A percentile compares a stretch with the other conserved stretches of the same genome.
phyloP scores from a whole-genome alignment of 1,140 invertebrate species.

The Spodoptera litura region DNA sequence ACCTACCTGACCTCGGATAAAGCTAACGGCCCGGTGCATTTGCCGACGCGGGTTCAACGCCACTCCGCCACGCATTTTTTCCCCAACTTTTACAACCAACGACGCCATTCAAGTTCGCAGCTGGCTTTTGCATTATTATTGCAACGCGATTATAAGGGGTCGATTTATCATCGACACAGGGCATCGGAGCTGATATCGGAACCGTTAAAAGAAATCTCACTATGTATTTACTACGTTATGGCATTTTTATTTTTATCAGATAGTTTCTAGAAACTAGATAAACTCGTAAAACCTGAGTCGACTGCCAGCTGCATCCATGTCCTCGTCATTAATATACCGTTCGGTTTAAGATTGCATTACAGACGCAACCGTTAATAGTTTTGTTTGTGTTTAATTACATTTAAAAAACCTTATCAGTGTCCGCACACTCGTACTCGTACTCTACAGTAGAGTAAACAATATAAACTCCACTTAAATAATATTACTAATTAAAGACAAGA shows the following conservation, averaged over 20 bases:
- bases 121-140: conserved; percentile 27
- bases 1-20: conserved; percentile 77
- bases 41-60: conserved; percentile 73
- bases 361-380: no score
- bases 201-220: neutral
- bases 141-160: conserved; percentile 38
- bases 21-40: conserved; percentile 78
- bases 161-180: conserved; percentile 31
- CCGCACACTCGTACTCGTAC: no score
- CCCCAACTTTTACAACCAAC: conserved; percentile 68
- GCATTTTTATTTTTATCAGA: neutral
- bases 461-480: no score
- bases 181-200: neutral
- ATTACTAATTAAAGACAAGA: no score
- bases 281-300: neutral
- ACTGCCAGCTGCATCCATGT: no score
- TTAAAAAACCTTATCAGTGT: no score
- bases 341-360: no score
- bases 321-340: no score
- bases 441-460: no score
- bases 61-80: conserved; percentile 70
- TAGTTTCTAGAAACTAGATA: neutral
- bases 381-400: no score
- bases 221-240: neutral
- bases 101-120: conserved; percentile 53